Evolutionary conservation across 2,888 invertebrate species (phyloP).

Genomic region (Microchrysa polita): DNA sequence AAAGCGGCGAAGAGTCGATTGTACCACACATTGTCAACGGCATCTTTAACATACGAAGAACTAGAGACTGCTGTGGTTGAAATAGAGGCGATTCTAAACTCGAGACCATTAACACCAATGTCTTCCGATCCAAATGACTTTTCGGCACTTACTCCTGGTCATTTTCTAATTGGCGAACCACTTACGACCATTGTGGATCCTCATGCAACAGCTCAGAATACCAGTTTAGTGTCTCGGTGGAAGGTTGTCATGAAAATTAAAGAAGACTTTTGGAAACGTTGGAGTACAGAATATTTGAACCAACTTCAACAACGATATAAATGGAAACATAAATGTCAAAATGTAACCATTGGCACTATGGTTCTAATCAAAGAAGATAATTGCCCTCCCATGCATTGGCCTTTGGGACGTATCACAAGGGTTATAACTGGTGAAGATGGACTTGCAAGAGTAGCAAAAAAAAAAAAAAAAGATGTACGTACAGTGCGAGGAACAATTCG

Average conservation of each 20-base stretch:
- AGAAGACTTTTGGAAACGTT: slow-evolving; percentile 50
- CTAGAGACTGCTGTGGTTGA: no score
- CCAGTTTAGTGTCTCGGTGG: slow-evolving; percentile 28
- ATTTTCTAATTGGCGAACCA: not conserved
- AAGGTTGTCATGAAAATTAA: slow-evolving; percentile 46
- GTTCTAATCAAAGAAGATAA: slow-evolving; percentile 32
- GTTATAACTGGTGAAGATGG: not conserved
- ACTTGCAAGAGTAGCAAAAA: not conserved
- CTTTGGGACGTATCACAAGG: no score
- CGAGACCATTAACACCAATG: no score
- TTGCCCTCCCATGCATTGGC: not conserved
- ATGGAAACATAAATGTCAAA: slow-evolving; percentile 40
- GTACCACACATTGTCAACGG: no score
- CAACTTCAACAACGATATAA: slow-evolving; percentile 50
- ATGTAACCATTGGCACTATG: slow-evolving; percentile 37
- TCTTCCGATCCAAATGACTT: not conserved
- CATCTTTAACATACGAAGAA: no score
- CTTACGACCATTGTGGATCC: slow-evolving; percentile 30
- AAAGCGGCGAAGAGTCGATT: no score
- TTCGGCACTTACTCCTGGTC: not conserved
- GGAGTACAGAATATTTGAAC: slow-evolving; percentile 48
- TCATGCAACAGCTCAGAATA: not conserved
- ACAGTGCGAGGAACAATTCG: not conserved
- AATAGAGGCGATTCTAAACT: no score
- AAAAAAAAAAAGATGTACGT: no score